Percentiles rank a stretch among this genome's conserved stretches.
Conservation (phyloP, 2,113 vertebrate species). For the Zootoca vivipara region DNA sequence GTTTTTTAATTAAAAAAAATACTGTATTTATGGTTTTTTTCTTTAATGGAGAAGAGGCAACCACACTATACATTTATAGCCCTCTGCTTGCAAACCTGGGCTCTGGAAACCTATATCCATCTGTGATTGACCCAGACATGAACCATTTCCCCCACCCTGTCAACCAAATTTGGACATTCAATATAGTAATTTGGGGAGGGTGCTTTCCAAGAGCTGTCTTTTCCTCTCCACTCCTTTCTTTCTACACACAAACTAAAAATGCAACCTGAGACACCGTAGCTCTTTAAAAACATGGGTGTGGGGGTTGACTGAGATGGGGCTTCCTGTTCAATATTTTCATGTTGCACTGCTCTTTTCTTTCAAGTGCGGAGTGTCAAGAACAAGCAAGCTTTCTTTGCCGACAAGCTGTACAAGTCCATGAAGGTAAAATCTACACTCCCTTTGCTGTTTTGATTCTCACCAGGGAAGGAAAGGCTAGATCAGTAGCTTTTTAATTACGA, state of each 20-base stretch:
- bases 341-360: background rate
- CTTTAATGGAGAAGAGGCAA: background rate
- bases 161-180: no score
- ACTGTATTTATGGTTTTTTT: background rate
- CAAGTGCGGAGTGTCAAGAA: constrained; percentile 95
- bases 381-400: constrained; percentile 92
- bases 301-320: background rate
- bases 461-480: background rate
- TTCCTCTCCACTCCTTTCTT: background rate
- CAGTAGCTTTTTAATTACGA: background rate
- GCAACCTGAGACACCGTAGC: background rate
- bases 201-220: background rate
- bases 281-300: background rate
- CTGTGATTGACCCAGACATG: background rate
- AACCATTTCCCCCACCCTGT: background rate
- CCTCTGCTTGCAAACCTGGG: background rate
- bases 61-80: background rate
- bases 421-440: constrained; percentile 78
- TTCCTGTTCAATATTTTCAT: background rate
- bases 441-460: background rate
- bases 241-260: background rate
- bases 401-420: constrained; percentile 97
- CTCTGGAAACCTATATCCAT: background rate
- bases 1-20: no score
- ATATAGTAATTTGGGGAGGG: background rate